These are phyloP conservation scores for Drosophila athabasca DNA, from an alignment of 1,140 invertebrate genomes.

Conservation along the genomic window DNA sequence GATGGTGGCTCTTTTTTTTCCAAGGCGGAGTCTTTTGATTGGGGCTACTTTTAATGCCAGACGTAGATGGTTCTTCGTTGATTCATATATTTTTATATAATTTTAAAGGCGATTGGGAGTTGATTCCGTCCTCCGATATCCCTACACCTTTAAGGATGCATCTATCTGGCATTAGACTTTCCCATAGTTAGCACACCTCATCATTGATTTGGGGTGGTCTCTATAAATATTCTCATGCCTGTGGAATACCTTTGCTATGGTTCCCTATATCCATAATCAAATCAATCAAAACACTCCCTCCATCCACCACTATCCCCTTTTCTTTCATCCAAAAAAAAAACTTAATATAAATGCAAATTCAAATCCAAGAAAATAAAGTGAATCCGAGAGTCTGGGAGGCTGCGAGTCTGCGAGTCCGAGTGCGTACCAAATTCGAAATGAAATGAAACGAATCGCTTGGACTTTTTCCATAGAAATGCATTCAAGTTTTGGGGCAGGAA, in stretches of 20 bases:
- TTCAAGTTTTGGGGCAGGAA: constrained; percentile 51
- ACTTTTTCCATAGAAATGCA: constrained; percentile 69
- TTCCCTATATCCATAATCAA: constrained; percentile 36
- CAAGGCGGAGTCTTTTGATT: background rate
- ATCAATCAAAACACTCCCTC: constrained; percentile 60
- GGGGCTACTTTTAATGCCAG: background rate
- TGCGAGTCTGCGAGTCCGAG: constrained; percentile 25
- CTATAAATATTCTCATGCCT: no score
- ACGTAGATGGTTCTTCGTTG: no score
- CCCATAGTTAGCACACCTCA: background rate
- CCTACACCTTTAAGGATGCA: no score
- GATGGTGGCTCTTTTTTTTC: background rate
- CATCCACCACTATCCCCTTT: background rate
- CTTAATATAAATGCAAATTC: constrained; percentile 80
- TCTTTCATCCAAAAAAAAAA: constrained; percentile 46
- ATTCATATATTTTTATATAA: no score
- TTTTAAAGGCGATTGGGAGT: no score
- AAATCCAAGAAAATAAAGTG: constrained; percentile 56
- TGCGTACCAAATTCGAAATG: constrained; percentile 79
- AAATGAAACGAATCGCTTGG: constrained; percentile 70
- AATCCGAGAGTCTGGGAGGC: background rate
- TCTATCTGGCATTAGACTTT: no score
- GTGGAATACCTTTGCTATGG: no score
- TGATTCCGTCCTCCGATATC: no score
- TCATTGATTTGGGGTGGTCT: no score